A percentile compares a stretch with the other conserved stretches of the same genome.
These are phyloP conservation scores for Thyatira batis DNA, from an alignment of 2,888 invertebrate species.

Conservation along the genomic window DNA sequence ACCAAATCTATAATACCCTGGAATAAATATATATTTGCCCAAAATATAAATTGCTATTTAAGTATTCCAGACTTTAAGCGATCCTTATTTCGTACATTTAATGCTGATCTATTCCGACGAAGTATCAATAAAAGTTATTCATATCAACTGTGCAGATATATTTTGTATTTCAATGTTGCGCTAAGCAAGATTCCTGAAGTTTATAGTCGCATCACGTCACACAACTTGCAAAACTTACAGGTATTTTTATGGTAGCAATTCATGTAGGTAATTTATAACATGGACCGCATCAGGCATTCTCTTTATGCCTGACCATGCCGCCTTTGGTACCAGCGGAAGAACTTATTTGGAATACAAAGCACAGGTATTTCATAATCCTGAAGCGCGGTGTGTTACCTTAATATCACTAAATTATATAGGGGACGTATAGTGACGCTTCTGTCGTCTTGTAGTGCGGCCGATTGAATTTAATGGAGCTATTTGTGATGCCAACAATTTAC, in stretches of 20 bases:
- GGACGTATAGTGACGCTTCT: conserved; percentile 63
- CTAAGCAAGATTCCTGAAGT: too few species aligned
- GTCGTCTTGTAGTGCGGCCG: conserved; percentile 51
- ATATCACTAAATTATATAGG: conserved; percentile 73
- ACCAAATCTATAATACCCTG: too few species aligned
- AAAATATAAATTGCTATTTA: too few species aligned
- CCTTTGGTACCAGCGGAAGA: neutral
- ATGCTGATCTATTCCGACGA: too few species aligned
- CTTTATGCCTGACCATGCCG: neutral
- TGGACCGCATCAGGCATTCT: neutral
- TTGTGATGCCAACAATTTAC: conserved; percentile 62
- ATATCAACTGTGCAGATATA: too few species aligned
- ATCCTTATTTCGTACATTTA: too few species aligned
- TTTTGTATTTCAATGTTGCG: too few species aligned
- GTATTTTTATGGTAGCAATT: neutral
- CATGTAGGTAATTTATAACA: neutral
- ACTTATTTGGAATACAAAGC: conserved; percentile 40
- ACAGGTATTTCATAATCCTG: conserved; percentile 29
- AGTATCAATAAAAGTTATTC: too few species aligned
- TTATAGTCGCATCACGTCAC: neutral
- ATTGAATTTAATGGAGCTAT: conserved; percentile 77
- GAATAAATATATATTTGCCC: too few species aligned
- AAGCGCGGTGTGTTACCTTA: conserved; percentile 43
- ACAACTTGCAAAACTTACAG: neutral
- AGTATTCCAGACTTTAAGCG: too few species aligned